Percentiles rank a stretch among this genome's conserved stretches.
Conservation (phyloP, 2,113 vertebrate genomes). For the Brienomyrus brachyistius region DNA sequence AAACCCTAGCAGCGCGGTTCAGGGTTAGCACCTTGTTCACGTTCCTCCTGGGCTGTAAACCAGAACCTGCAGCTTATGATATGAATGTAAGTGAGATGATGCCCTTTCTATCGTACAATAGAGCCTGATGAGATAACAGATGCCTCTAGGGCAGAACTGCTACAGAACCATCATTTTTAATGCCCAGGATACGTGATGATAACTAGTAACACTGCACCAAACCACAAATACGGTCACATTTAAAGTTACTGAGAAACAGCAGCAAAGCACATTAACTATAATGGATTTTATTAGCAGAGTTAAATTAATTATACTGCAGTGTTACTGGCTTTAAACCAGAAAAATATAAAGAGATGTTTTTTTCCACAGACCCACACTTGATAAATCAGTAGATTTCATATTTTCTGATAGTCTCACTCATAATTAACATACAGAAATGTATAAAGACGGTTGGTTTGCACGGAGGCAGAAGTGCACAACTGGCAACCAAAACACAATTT, state of each 20-base stretch:
- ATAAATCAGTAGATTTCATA: neutral
- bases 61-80: neutral
- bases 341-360: neutral
- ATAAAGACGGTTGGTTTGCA: neutral
- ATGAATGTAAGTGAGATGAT: neutral
- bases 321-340: neutral
- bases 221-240: neutral
- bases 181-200: neutral
- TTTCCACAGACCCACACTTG: neutral
- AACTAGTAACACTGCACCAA: neutral
- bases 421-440: neutral
- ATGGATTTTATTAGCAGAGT: neutral
- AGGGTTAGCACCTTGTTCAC: neutral
- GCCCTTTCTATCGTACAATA: neutral
- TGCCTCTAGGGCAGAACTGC: neutral
- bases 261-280: neutral
- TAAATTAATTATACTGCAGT: neutral
- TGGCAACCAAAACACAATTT: neutral
- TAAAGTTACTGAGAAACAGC: too few relatives aligned
- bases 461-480: neutral
- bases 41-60: neutral
- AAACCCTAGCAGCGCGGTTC: neutral
- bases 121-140: neutral
- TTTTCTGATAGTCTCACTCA: neutral
- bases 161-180: neutral